Evolutionary conservation across 2,888 invertebrate species (phyloP).

Genomic region (Blera fallax): DNA sequence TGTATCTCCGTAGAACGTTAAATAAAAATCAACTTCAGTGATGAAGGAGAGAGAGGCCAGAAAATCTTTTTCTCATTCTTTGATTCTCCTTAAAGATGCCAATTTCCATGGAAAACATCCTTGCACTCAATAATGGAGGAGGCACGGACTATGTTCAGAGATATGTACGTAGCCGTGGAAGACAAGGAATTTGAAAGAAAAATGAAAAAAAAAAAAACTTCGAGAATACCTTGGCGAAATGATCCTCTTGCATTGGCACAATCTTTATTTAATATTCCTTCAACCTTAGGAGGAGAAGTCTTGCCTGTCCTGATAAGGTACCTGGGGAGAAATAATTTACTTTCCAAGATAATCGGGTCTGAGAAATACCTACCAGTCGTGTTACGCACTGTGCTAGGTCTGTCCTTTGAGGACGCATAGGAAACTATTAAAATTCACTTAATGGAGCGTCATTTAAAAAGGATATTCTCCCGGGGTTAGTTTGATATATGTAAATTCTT

Average conservation of each 20-base stretch:
- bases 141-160: not conserved
- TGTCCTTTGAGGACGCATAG: not conserved
- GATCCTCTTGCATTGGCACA: slow-evolving; percentile 18
- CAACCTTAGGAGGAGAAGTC: not conserved
- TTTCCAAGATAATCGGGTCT: slow-evolving; percentile 1
- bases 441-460: not conserved
- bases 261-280: slow-evolving; percentile 23
- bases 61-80: not conserved
- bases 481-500: not conserved
- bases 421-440: slow-evolving; percentile 24
- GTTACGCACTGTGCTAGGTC: too few species aligned
- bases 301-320: not conserved
- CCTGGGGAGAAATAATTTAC: slow-evolving; percentile 21
- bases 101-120: slow-evolving; percentile 30
- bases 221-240: not conserved
- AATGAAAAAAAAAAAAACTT: not conserved
- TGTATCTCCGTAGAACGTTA: not conserved
- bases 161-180: not conserved
- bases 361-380: not conserved
- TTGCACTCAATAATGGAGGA: slow-evolving; percentile 13
- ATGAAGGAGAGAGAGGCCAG: not conserved
- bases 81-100: slow-evolving; percentile 6
- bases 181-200: too few species aligned
- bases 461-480: not conserved
- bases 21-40: not conserved